Percentiles rank a stretch among this genome's conserved stretches.
Conservation (phyloP, 2,888 invertebrate genomes). For the Lasioglossum marginatum region DNA sequence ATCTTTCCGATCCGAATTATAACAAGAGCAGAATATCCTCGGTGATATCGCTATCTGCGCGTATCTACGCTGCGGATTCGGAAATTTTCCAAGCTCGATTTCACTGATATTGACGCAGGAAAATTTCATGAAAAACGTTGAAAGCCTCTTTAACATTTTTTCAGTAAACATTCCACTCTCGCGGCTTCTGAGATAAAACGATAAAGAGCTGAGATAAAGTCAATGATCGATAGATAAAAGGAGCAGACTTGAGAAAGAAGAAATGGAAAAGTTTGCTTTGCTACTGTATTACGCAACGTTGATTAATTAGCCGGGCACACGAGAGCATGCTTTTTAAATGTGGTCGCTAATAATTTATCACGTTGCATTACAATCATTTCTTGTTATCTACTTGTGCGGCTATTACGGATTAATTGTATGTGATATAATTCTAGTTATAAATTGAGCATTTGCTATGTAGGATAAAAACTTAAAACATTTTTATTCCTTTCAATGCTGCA, state of each 20-base stretch:
- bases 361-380: neutral
- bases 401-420: neutral
- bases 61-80: neutral
- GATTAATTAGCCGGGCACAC: neutral
- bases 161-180: neutral
- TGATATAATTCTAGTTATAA: neutral
- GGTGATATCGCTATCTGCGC: neutral
- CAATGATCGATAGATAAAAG: slow-evolving; percentile 22
- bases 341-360: too few relatives aligned
- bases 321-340: too few relatives aligned
- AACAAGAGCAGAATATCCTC: neutral
- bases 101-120: neutral
- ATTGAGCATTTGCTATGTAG: neutral
- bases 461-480: neutral
- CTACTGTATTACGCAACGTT: neutral
- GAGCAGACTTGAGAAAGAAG: neutral
- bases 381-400: neutral
- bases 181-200: neutral
- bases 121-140: neutral
- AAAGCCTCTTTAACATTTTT: neutral
- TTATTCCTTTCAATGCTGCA: neutral
- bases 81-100: neutral
- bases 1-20: neutral
- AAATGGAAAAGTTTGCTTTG: neutral
- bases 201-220: slow-evolving; percentile 11